Evolutionary conservation across 2,113 vertebrate genomes (phyloP).

Genomic region (Neotragus pygmaeus): DNA sequence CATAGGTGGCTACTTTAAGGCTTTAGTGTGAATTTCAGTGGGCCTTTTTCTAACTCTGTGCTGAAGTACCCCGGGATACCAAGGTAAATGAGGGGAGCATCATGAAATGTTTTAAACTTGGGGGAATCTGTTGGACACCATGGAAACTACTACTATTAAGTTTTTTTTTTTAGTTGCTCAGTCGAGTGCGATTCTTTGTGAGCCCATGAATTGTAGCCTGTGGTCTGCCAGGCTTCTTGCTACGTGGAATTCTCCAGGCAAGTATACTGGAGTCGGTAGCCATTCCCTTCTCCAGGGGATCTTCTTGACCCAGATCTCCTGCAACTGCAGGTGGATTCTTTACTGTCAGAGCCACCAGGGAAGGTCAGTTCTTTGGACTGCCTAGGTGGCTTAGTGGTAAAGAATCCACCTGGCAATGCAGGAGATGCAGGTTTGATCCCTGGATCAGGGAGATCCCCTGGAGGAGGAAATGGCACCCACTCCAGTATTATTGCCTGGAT

Average conservation of each 20-base stretch:
- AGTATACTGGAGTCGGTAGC: not conserved
- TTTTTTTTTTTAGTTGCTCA: not conserved
- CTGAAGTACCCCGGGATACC: not conserved
- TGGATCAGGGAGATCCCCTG: not conserved
- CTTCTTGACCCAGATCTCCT: not conserved
- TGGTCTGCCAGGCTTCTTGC: not conserved
- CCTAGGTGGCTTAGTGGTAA: not conserved
- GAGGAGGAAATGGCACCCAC: not conserved
- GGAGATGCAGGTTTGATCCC: not conserved
- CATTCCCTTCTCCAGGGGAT: not conserved
- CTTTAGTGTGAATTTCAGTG: not conserved
- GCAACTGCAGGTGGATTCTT: not conserved
- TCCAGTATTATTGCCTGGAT: not conserved
- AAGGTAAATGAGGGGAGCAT: not conserved
- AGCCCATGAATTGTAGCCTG: not conserved
- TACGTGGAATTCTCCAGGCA: not conserved
- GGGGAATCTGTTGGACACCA: not conserved
- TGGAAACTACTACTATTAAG: not conserved
- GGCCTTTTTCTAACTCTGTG: not conserved
- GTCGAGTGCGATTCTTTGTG: accelerated
- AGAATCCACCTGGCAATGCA: not conserved
- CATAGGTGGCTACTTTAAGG: too few species aligned
- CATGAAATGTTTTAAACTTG: not conserved
- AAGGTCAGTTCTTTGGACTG: not conserved
- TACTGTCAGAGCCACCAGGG: not conserved